Conservation (phyloP, 2,888 invertebrate species). For the Xestoiulus laeticollis region DNA sequence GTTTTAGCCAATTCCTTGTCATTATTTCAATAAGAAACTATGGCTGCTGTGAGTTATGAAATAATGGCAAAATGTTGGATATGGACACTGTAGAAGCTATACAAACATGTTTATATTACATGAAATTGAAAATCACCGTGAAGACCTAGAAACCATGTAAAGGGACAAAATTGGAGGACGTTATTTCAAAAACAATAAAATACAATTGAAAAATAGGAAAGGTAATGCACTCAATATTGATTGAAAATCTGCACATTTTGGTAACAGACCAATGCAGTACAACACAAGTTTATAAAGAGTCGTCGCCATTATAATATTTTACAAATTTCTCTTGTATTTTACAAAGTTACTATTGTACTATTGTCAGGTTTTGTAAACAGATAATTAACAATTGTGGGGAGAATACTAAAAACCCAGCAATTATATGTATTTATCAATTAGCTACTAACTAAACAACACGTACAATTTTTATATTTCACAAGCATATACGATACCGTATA, state of each 20-base stretch:
- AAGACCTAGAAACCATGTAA: neutral
- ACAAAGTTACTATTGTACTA: neutral
- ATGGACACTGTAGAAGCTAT: neutral
- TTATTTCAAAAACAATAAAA: neutral
- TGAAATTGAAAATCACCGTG: too few relatives aligned
- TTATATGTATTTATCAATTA: neutral
- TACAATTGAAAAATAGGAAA: neutral
- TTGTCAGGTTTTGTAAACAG: neutral
- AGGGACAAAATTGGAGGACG: neutral
- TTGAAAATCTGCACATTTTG: neutral
- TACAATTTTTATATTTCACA: neutral
- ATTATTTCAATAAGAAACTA: neutral
- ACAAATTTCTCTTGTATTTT: neutral
- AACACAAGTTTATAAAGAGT: neutral
- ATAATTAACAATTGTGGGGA: neutral
- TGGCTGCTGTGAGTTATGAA: neutral
- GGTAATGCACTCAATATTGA: too few relatives aligned
- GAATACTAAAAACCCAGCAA: neutral
- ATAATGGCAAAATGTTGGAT: neutral
- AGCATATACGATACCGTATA: neutral
- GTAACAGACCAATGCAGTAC: neutral
- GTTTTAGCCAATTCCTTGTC: constrained; percentile 22
- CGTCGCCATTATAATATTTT: neutral
- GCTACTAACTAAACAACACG: neutral
- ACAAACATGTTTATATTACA: neutral